A percentile compares a stretch with the other conserved stretches of the same genome.
Conservation (phyloP, 1,140 invertebrate genomes). For the Macrocentrus cingulum region DNA sequence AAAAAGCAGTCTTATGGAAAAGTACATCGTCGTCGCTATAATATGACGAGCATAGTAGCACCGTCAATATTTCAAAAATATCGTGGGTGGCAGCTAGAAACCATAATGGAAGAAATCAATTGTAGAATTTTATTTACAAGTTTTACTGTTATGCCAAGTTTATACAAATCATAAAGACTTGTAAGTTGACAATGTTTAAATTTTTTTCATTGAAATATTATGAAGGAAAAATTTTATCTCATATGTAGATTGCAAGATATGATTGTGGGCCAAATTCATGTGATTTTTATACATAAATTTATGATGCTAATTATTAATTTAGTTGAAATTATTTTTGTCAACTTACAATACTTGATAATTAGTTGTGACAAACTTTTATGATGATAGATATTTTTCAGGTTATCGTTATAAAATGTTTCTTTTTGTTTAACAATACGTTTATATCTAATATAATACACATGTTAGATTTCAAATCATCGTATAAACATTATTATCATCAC, state of each 20-base stretch:
- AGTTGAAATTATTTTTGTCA: too few species aligned
- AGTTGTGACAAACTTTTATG: too few species aligned
- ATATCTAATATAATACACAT: constrained; percentile 44
- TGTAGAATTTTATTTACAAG: constrained; percentile 38
- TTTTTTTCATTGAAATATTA: too few species aligned
- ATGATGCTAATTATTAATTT: too few species aligned
- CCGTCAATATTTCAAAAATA: background rate
- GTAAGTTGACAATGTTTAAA: too few species aligned
- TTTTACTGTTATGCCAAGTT: too few species aligned
- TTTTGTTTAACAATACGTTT: constrained; percentile 41
- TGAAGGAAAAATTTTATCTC: too few species aligned
- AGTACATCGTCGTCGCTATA: constrained; percentile 10
- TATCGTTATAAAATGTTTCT: constrained; percentile 41
- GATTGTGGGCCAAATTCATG: too few species aligned
- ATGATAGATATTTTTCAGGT: constrained; percentile 26
- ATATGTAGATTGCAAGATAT: too few species aligned
- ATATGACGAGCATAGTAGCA: background rate
- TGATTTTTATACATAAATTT: too few species aligned
- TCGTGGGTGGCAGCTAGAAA: constrained; percentile 1
- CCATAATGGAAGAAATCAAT: constrained; percentile 37
- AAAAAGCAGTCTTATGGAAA: constrained; percentile 26
- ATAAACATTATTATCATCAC: constrained; percentile 63
- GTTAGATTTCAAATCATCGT: constrained; percentile 42
- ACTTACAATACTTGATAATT: too few species aligned
- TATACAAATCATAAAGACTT: too few species aligned